Evolutionary conservation across 2,888 invertebrate species (phyloP).

Genomic region (Ormyrus rosae): DNA sequence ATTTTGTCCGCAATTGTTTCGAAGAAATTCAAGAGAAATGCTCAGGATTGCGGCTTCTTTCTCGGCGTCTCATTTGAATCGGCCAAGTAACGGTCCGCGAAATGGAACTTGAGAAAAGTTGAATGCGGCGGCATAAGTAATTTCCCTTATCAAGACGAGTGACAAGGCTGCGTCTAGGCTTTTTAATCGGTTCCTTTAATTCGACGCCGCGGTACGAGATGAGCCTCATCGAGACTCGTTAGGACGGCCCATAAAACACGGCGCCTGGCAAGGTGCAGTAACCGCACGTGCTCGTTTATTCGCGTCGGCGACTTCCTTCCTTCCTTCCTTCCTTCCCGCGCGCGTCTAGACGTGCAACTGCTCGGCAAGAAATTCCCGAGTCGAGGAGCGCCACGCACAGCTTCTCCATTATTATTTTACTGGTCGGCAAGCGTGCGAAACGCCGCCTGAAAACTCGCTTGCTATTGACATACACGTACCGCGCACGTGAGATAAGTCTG

Average conservation of each 20-base stretch:
- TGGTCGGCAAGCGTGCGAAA: slow-evolving; percentile 50
- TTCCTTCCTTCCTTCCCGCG: slow-evolving; percentile 49
- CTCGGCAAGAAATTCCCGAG: slow-evolving; percentile 42
- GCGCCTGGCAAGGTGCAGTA: not conserved
- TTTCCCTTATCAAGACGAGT: slow-evolving; percentile 18
- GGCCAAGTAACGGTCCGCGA: not conserved
- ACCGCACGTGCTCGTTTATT: slow-evolving; percentile 3
- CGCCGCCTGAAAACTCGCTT: slow-evolving; percentile 49
- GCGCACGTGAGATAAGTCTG: slow-evolving; percentile 67
- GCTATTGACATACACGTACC: slow-evolving; percentile 66
- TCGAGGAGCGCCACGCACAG: slow-evolving; percentile 36
- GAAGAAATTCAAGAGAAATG: no score
- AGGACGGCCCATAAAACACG: slow-evolving; percentile 57
- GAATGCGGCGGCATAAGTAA: not conserved
- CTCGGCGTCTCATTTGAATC: slow-evolving; percentile 12
- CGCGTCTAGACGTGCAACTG: slow-evolving; percentile 15
- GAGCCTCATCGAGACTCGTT: slow-evolving; percentile 48
- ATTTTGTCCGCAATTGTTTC: no score
- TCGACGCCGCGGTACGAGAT: not conserved
- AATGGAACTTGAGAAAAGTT: slow-evolving; percentile 25
- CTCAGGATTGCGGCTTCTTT: no score
- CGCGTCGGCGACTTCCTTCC: slow-evolving; percentile 37
- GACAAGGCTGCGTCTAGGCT: not conserved
- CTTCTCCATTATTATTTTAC: slow-evolving; percentile 69
- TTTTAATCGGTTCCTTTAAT: slow-evolving; percentile 40